phyloP scores from a whole-genome alignment of 1,140 invertebrate species.

The Phocides pigmalion region DNA sequence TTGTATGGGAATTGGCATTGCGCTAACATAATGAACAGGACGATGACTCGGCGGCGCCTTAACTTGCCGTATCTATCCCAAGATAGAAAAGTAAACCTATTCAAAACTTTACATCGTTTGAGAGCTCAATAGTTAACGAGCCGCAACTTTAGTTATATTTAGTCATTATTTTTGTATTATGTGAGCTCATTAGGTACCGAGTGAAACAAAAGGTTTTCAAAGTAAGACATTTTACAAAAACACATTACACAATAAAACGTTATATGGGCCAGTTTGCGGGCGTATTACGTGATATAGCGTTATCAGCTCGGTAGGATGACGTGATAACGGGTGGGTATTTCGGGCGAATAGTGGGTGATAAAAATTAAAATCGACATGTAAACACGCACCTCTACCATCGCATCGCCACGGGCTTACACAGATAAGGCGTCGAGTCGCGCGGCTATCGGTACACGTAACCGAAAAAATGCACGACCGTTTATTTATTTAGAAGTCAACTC shows the following conservation, averaged over 20 bases:
- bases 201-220: not conserved
- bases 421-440: constrained; percentile 43
- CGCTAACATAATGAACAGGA: constrained; percentile 68
- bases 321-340: constrained; percentile 67
- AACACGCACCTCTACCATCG: constrained; percentile 52
- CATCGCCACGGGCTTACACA: constrained; percentile 48
- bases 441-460: constrained; percentile 33
- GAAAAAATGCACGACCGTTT: constrained; percentile 26
- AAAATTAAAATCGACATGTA: constrained; percentile 66
- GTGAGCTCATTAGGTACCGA: not conserved
- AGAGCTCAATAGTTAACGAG: constrained; percentile 5
- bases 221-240: not conserved
- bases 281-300: constrained; percentile 57
- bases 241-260: constrained; percentile 8
- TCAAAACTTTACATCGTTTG: constrained; percentile 19
- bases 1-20: constrained; percentile 72
- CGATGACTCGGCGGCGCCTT: constrained; percentile 62
- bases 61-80: constrained; percentile 41
- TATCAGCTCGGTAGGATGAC: constrained; percentile 62
- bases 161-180: not conserved
- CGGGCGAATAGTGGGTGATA: constrained; percentile 57
- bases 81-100: constrained; percentile 20
- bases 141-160: not conserved
- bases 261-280: constrained; percentile 49
- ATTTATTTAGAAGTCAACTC: constrained; percentile 28